Percentiles rank a stretch among this genome's conserved stretches.
Conservation (phyloP, 2,888 invertebrate species). For the Oxystoma pomonae region DNA sequence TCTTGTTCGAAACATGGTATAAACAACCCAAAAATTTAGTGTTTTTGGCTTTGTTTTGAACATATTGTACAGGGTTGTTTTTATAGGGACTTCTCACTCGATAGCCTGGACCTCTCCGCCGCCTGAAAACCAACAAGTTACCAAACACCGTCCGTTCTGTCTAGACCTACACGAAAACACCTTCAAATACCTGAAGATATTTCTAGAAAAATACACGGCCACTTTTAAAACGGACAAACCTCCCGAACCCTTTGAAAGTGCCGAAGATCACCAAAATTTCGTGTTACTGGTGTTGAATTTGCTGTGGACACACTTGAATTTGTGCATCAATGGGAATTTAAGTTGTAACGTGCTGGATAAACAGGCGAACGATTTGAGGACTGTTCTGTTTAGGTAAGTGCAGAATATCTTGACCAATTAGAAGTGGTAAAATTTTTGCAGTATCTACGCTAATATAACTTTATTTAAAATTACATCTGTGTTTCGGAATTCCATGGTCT, state of each 20-base stretch:
- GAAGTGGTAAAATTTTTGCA: too few relatives aligned
- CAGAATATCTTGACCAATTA: background rate
- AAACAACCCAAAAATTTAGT: too few relatives aligned
- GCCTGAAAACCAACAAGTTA: constrained; percentile 50
- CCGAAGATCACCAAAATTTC: constrained; percentile 54
- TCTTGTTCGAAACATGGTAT: too few relatives aligned
- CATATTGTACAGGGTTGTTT: too few relatives aligned
- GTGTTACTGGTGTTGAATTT: constrained; percentile 55
- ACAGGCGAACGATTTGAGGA: constrained; percentile 53
- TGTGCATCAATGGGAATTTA: constrained; percentile 53
- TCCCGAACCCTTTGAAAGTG: constrained; percentile 50
- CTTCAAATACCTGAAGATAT: constrained; percentile 52
- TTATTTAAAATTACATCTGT: too few relatives aligned
- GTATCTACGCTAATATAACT: too few relatives aligned
- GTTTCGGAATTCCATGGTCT: too few relatives aligned
- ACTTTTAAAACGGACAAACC: constrained; percentile 47
- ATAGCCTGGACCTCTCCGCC: constrained; percentile 57
- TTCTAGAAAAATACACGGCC: constrained; percentile 55
- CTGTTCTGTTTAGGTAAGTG: constrained; percentile 53
- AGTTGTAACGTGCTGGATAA: constrained; percentile 49
- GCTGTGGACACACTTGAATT: constrained; percentile 55
- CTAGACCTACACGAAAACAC: constrained; percentile 59
- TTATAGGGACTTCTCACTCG: constrained; percentile 55
- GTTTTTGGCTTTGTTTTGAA: too few relatives aligned
- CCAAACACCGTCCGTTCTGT: constrained; percentile 58